Conservation (phyloP, 2,888 invertebrate genomes). For the Autographa gamma region DNA sequence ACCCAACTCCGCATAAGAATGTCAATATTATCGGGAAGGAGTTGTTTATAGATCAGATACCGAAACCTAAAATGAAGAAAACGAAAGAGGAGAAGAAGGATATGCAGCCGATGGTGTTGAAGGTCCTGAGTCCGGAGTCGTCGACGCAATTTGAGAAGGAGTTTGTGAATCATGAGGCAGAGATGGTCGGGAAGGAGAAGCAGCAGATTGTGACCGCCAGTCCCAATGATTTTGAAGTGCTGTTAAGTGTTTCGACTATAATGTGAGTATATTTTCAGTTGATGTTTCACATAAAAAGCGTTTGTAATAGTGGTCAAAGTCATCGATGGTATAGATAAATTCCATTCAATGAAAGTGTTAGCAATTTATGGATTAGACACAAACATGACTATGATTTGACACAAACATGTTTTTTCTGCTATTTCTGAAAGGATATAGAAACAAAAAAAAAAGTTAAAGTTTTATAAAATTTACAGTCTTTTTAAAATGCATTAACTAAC, state of each 20-base stretch:
- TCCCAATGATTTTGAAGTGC: slow-evolving; percentile 52
- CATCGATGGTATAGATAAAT: no score
- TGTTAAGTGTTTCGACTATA: slow-evolving; percentile 68
- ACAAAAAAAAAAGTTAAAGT: no score
- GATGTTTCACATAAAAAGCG: background rate
- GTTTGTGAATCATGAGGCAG: slow-evolving; percentile 32
- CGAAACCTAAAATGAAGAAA: slow-evolving; percentile 18
- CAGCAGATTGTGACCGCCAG: slow-evolving; percentile 37
- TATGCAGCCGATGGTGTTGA: background rate
- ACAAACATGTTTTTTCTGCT: no score
- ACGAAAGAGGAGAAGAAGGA: background rate
- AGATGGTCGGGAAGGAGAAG: slow-evolving; percentile 30
- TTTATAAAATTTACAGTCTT: no score
- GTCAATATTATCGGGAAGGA: slow-evolving; percentile 8
- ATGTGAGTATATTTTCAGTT: slow-evolving; percentile 62
- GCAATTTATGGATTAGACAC: no score
- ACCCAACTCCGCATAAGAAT: slow-evolving; percentile 33
- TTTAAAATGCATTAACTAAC: no score
- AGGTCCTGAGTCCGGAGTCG: slow-evolving; percentile 5
- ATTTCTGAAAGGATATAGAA: no score
- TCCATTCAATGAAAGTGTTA: no score
- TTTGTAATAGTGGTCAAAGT: no score
- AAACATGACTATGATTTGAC: no score
- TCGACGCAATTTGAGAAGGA: slow-evolving; percentile 26
- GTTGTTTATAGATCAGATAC: slow-evolving; percentile 19